phyloP scores from a whole-genome alignment of 2,113 vertebrate genomes.

The Corapipo altera region DNA sequence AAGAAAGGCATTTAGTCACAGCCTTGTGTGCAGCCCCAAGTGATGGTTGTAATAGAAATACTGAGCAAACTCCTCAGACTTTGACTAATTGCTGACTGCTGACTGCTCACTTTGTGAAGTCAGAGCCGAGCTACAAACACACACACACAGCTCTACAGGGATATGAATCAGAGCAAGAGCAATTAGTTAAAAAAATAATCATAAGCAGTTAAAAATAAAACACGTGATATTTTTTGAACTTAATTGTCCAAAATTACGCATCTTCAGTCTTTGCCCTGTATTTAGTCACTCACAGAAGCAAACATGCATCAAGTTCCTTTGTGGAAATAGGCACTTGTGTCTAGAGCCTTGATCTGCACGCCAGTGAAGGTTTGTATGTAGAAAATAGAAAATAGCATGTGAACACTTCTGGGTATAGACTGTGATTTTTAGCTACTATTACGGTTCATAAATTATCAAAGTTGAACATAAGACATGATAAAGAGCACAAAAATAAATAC shows the following conservation, averaged over 20 bases:
- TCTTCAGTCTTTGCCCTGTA: background rate
- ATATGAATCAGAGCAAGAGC: conserved; percentile 27
- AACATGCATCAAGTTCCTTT: background rate
- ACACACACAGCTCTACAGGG: background rate
- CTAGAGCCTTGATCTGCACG: background rate
- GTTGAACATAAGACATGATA: background rate
- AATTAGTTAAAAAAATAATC: conserved; percentile 15
- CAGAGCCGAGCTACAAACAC: background rate
- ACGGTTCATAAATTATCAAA: background rate
- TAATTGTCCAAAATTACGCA: conserved; percentile 6
- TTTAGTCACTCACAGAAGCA: background rate
- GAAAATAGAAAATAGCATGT: background rate
- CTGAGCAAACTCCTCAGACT: conserved; percentile 53
- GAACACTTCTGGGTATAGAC: background rate
- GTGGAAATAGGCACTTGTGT: conserved; percentile 30
- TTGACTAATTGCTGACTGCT: conserved; percentile 56
- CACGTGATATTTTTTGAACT: background rate
- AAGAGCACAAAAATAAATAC: background rate
- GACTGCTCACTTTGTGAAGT: conserved; percentile 50
- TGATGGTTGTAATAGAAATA: conserved; percentile 12
- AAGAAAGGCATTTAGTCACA: conserved; percentile 61
- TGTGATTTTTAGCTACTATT: background rate
- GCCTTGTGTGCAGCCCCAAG: conserved; percentile 9
- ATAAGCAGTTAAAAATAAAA: conserved; percentile 44
- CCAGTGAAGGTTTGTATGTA: background rate